These are phyloP conservation scores for Ylistrum balloti DNA, from an alignment of 1,140 invertebrate genomes.

Conservation along the genomic window DNA sequence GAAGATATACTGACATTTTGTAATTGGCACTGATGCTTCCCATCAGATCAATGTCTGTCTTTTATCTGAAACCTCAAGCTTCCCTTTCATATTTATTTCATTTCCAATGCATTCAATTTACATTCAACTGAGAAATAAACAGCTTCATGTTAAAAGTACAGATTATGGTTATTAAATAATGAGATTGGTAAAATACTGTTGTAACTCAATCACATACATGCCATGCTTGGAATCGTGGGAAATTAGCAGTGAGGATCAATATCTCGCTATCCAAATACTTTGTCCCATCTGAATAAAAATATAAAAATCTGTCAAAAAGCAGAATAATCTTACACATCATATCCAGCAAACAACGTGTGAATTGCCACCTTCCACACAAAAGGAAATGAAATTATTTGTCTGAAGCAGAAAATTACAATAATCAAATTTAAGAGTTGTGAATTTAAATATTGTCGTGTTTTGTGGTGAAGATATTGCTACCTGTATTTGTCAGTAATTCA, in stretches of 20 bases:
- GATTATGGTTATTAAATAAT: background rate
- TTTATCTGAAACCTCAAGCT: no score
- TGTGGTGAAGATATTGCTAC: no score
- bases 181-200: background rate
- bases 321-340: background rate
- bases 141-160: background rate
- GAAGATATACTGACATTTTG: no score
- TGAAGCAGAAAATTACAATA: background rate
- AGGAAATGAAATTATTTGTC: background rate
- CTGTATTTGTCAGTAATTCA: no score
- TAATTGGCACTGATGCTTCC: no score
- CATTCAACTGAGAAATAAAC: background rate
- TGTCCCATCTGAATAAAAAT: conserved; percentile 52
- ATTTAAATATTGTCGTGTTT: background rate
- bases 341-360: background rate
- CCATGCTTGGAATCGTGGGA: conserved; percentile 51
- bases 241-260: conserved; percentile 46
- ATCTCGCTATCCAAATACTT: conserved; percentile 42
- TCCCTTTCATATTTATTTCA: background rate
- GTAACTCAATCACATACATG: background rate
- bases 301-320: conserved; percentile 21
- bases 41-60: no score
- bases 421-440: background rate
- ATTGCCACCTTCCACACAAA: background rate
- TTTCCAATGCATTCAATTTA: background rate